phyloP scores from a whole-genome alignment of 1,140 invertebrate species.

The Calliphora vicina region DNA sequence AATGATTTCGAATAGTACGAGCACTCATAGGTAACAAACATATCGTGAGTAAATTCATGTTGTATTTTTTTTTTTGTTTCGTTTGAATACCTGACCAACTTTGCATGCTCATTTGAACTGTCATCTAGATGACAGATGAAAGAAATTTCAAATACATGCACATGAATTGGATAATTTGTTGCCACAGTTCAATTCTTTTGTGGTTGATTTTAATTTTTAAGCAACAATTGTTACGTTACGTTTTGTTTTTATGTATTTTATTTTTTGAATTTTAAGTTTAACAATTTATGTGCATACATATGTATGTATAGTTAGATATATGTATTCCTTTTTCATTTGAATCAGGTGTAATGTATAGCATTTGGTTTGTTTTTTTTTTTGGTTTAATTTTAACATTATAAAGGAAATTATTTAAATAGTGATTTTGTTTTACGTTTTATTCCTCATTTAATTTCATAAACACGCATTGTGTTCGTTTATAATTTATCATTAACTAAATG shows the following conservation, averaged over 20 bases:
- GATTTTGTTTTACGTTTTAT: background rate
- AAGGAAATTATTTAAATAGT: background rate
- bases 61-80: background rate
- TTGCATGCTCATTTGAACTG: conserved; percentile 29
- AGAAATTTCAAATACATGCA: conserved; percentile 27
- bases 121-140: conserved; percentile 28
- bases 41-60: background rate
- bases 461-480: background rate
- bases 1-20: background rate
- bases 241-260: background rate
- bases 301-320: too few relatives aligned
- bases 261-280: background rate
- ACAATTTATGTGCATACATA: too few relatives aligned
- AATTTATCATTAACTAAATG: background rate
- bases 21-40: background rate
- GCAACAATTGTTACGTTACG: background rate
- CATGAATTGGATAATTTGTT: background rate
- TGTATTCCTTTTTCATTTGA: background rate
- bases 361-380: background rate
- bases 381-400: background rate
- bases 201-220: background rate
- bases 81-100: background rate
- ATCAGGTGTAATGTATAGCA: background rate
- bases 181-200: conserved; percentile 8
- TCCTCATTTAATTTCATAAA: conserved; percentile 6